Base-by-base conservation (phyloP, 2,888 invertebrate genomes). In the Esperia sulphurella region DNA sequence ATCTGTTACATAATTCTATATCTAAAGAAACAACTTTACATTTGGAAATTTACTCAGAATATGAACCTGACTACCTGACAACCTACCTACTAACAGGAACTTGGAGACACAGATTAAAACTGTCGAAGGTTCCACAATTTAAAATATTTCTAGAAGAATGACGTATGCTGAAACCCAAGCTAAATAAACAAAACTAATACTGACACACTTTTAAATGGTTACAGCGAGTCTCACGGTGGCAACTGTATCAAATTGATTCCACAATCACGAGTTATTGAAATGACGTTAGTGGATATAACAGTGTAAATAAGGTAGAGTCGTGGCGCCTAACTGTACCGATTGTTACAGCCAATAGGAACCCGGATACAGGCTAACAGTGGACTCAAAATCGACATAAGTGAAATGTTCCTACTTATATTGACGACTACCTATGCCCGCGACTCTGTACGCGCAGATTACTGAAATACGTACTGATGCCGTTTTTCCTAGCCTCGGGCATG, bases 231-330 rank as follows among this genome's bases (percentile, higher is more conserved):
- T 52, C 48, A 45, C 41, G 43, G 51, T 21, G 46, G 54, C 48
- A 41, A 53, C 58, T 60, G 53, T 66, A 57, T 65, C 58, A 59
- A 61, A 65, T 59, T 52, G 53, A 63, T 53, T 58, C 55, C 50
- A 58, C 64, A 65, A 75, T 78, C 79, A 77, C 73, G 75, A 80
- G 67, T 73, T 77, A 71, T 75, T 71, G 66, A 74, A 79, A 73
- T 75, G 65, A 68, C 69, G 63, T 62, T 70, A 61, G 61, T 61
- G 53, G 53, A 51, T 59, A 71, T 75, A 69, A 70, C 70, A 69
- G 66, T 70, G 72, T 63, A 63, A 73, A 73, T 73, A 60, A 63
- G 46, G 66, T 57, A 55, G 64, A 76, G 64, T 76, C 76, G 77
- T 75, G 76, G 57, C 62, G 58, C 45, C 57, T 79, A 79, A 81